Conservation (phyloP, 1,140 invertebrate genomes). For the Anadara kagoshimensis region DNA sequence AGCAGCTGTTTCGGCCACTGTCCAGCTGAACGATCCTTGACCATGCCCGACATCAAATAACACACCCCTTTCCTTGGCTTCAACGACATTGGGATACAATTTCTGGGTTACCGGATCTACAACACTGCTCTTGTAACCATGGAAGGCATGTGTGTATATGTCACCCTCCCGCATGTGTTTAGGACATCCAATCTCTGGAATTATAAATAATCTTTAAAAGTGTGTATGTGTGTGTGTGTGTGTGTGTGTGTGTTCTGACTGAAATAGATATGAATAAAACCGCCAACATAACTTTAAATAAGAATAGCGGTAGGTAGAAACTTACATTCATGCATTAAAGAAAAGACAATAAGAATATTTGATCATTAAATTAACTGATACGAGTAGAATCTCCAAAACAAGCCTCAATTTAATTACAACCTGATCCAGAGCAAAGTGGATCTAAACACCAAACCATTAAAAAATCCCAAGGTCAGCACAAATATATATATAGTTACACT, state of each 20-base stretch:
- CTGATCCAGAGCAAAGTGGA: no score
- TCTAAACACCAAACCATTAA: no score
- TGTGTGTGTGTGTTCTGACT: no score
- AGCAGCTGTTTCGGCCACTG: conserved; percentile 54
- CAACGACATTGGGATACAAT: conserved; percentile 49
- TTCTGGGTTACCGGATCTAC: conserved; percentile 42
- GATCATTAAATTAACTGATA: no score
- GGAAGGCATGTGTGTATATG: conserved; percentile 65
- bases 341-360: no score
- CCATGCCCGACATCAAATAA: conserved; percentile 69
- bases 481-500: no score
- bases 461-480: no score
- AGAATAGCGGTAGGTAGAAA: no score
- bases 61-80: conserved; percentile 60
- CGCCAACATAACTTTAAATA: background rate
- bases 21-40: conserved; percentile 65
- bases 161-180: conserved; percentile 57
- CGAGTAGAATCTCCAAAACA: no score
- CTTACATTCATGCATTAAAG: no score
- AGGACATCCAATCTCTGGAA: conserved; percentile 52
- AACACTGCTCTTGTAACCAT: conserved; percentile 48
- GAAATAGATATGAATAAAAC: background rate
- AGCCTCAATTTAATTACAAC: no score
- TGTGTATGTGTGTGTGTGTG: background rate
- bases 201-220: background rate